These are phyloP conservation scores for Zophobas atratus DNA, from an alignment of 1,140 invertebrate species.

Conservation along the genomic window DNA sequence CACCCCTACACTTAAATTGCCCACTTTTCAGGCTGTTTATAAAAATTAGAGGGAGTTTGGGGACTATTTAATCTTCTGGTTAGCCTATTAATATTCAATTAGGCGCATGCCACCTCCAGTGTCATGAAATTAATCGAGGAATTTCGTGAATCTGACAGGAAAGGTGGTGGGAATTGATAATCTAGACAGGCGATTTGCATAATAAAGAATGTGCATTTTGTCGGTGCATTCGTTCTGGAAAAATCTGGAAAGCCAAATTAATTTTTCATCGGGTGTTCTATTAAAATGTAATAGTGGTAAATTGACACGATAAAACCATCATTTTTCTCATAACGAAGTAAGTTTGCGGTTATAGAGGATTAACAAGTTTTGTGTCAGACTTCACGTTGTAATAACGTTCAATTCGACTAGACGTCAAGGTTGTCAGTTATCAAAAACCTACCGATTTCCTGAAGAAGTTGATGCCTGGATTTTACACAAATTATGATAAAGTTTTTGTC, in stretches of 20 bases:
- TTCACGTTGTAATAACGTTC: too few relatives aligned
- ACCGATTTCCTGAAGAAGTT: too few relatives aligned
- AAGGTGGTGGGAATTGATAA: conserved; percentile 39
- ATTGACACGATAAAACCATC: too few relatives aligned
- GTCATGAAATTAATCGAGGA: conserved; percentile 25
- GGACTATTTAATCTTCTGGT: not conserved
- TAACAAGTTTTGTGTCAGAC: too few relatives aligned
- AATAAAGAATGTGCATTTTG: conserved; percentile 33
- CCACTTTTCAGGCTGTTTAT: not conserved
- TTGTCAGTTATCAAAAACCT: too few relatives aligned
- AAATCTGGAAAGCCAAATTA: not conserved
- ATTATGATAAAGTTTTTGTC: too few relatives aligned
- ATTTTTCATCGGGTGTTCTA: too few relatives aligned
- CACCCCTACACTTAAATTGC: not conserved
- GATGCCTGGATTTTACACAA: too few relatives aligned
- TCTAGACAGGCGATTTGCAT: conserved; percentile 36
- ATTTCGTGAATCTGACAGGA: conserved; percentile 40
- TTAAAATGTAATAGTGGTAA: too few relatives aligned
- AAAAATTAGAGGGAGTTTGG: not conserved
- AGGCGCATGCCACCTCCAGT: conserved; percentile 24
- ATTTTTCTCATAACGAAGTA: too few relatives aligned
- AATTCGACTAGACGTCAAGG: too few relatives aligned
- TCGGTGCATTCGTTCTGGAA: conserved; percentile 20
- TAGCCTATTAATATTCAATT: conserved; percentile 35
- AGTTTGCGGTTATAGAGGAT: too few relatives aligned